Evolutionary conservation across 2,888 invertebrate genomes (phyloP).

Genomic region (Thysanoteuthis rhombus): DNA sequence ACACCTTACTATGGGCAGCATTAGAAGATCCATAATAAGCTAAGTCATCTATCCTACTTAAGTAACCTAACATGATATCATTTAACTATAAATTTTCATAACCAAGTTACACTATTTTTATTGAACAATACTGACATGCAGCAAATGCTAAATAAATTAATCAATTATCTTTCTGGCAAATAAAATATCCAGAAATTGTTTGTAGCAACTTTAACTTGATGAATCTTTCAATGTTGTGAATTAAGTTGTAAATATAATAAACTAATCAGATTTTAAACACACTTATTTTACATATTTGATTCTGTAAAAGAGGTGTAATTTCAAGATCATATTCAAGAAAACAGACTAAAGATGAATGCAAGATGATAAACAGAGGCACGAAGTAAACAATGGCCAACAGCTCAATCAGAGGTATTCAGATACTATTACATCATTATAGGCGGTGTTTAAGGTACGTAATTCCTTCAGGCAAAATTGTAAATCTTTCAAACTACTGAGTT

Average conservation of each 20-base stretch:
- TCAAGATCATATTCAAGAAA: background rate
- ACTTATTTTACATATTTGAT: background rate
- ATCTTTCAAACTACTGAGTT: too few species aligned
- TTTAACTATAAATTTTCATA: background rate
- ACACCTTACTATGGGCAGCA: conserved; percentile 26
- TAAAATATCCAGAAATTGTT: background rate
- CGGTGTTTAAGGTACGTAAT: background rate
- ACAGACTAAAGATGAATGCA: background rate
- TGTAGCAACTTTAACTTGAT: too few species aligned
- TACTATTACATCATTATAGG: background rate
- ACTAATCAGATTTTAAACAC: background rate
- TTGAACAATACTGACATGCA: background rate
- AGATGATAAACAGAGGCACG: background rate
- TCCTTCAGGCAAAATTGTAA: background rate
- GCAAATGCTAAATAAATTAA: background rate
- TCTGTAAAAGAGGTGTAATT: background rate
- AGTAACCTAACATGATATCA: background rate
- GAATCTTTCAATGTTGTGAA: background rate
- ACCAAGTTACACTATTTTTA: background rate
- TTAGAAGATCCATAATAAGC: background rate
- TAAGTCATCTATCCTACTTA: background rate
- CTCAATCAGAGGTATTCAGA: background rate
- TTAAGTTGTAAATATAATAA: background rate
- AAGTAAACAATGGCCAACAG: background rate
- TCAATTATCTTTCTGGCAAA: background rate